Conservation (phyloP, 2,113 vertebrate genomes). For the zebrafish (Danio rerio) region DNA sequence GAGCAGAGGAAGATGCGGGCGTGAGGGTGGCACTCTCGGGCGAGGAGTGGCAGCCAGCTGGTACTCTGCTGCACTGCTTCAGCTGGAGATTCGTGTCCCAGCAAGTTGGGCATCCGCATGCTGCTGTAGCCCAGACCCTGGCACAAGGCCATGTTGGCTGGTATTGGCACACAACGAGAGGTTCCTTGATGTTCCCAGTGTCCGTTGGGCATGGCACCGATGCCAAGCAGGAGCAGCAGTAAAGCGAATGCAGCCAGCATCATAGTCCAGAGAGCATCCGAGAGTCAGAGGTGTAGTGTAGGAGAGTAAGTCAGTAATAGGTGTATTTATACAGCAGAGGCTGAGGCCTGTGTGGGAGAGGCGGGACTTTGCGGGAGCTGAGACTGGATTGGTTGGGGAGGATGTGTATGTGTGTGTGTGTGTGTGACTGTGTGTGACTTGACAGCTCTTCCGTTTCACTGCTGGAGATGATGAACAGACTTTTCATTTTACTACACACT, state of each 20-base stretch:
- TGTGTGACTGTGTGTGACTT: slow-evolving; percentile 53
- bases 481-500: neutral
- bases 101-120: slow-evolving; percentile 84
- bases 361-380: slow-evolving; percentile 51
- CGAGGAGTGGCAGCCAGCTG: slow-evolving; percentile 84
- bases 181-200: slow-evolving; percentile 77
- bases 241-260: slow-evolving; percentile 36
- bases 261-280: slow-evolving; percentile 47
- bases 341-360: slow-evolving; percentile 44
- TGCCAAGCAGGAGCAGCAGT: slow-evolving; percentile 61
- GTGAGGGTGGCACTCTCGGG: slow-evolving; percentile 81
- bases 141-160: slow-evolving; percentile 80
- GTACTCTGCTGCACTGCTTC: slow-evolving; percentile 84
- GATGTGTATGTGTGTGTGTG: slow-evolving; percentile 46
- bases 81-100: slow-evolving; percentile 81
- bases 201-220: slow-evolving; percentile 54
- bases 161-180: slow-evolving; percentile 77
- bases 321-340: slow-evolving; percentile 75
- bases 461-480: slow-evolving; percentile 51
- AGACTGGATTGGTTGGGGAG: slow-evolving; percentile 50
- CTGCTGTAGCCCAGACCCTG: slow-evolving; percentile 82
- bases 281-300: slow-evolving; percentile 33
- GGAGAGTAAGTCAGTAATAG: slow-evolving; percentile 57
- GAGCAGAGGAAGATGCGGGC: slow-evolving; percentile 87
- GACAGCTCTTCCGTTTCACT: slow-evolving; percentile 36